A percentile compares a stretch with the other conserved stretches of the same genome.
These are phyloP conservation scores for Sinocyclocheilus anophthalmus DNA, from an alignment of 2,113 vertebrate species.

Conservation along the genomic window DNA sequence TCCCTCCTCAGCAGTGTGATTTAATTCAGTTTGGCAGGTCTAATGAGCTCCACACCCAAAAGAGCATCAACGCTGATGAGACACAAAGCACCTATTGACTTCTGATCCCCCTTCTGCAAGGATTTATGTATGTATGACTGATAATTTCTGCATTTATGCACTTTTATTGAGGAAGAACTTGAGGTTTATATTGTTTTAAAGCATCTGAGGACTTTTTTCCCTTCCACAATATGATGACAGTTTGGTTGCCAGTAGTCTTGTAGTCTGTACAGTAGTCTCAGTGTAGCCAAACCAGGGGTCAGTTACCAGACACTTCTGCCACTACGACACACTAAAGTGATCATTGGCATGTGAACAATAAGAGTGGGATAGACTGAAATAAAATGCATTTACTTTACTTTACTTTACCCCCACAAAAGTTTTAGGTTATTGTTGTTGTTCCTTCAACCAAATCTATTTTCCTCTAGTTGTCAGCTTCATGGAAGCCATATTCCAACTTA, in stretches of 20 bases:
- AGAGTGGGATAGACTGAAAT: background rate
- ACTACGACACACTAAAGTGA: background rate
- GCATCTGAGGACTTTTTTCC: background rate
- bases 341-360: background rate
- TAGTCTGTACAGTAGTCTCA: background rate
- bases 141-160: conserved; percentile 3
- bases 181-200: conserved; percentile 14
- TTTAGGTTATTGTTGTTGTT: too few relatives aligned
- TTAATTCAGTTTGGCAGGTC: conserved; percentile 42
- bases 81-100: conserved; percentile 41
- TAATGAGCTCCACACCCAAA: conserved; percentile 42
- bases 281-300: background rate
- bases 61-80: conserved; percentile 34
- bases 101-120: conserved; percentile 10
- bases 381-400: too few relatives aligned
- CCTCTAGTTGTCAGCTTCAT: too few relatives aligned
- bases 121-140: conserved; percentile 23
- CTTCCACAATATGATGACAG: background rate
- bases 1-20: conserved; percentile 33
- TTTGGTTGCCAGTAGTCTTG: background rate
- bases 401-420: too few relatives aligned
- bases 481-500: background rate
- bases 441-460: too few relatives aligned
- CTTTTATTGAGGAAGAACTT: background rate
- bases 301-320: background rate